These are phyloP conservation scores for Gibbula magus DNA, from an alignment of 2,888 invertebrate genomes.

Conservation along the genomic window DNA sequence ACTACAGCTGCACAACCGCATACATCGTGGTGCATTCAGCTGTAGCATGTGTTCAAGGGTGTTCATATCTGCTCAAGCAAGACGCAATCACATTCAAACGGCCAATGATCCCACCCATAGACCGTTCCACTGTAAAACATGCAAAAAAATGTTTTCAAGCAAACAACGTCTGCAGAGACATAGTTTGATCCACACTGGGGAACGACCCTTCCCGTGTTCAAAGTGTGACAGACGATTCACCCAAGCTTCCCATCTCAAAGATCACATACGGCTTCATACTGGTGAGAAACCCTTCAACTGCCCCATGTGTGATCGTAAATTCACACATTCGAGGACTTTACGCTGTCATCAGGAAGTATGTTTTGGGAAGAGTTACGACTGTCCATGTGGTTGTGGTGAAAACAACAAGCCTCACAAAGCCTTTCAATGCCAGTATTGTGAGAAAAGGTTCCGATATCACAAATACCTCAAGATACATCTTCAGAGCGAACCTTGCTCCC, in stretches of 20 bases:
- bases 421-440: no score
- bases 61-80: background rate
- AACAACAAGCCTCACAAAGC: background rate
- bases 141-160: background rate
- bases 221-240: background rate
- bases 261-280: background rate
- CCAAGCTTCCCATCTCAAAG: background rate
- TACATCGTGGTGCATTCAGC: background rate
- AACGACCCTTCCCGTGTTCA: background rate
- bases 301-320: constrained; percentile 13
- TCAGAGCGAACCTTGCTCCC: background rate
- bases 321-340: background rate
- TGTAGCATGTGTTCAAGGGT: background rate
- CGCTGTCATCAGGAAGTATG: background rate
- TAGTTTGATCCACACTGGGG: background rate
- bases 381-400: background rate
- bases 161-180: background rate
- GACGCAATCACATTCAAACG: background rate
- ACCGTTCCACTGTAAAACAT: background rate
- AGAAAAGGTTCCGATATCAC: no score
- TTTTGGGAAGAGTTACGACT: background rate
- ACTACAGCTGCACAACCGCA: background rate
- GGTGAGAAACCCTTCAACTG: constrained; percentile 22
- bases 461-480: no score
- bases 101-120: background rate